Conservation (phyloP, 2,797 vertebrate species). For the Caiman crocodilus region DNA sequence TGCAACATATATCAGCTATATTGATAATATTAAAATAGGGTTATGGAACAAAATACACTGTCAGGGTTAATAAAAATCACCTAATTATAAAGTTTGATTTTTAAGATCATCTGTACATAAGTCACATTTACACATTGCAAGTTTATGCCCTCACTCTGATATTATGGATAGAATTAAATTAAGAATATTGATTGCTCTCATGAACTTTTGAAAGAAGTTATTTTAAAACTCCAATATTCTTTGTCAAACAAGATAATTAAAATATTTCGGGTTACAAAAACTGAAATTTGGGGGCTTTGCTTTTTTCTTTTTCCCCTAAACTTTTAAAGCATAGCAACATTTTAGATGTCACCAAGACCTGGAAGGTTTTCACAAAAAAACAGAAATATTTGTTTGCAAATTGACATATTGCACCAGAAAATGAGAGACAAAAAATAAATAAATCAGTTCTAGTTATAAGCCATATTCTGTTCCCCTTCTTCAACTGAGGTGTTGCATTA, state of each 20-base stretch:
- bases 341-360: neutral
- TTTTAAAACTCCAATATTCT: no score
- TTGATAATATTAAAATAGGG: neutral
- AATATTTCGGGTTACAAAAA: neutral
- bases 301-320: neutral
- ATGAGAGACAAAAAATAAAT: neutral
- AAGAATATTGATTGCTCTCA: neutral
- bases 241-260: neutral
- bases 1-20: neutral
- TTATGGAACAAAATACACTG: neutral
- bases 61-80: neutral
- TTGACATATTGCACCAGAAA: neutral
- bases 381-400: neutral
- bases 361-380: neutral
- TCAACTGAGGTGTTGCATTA: neutral
- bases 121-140: neutral
- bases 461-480: neutral
- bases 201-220: neutral
- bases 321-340: neutral
- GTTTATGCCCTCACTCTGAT: neutral
- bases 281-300: neutral
- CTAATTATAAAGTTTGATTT: neutral
- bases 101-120: neutral
- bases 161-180: neutral
- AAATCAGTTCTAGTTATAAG: neutral